A percentile compares a stretch with the other conserved stretches of the same genome.
Conservation (phyloP, 2,888 invertebrate species). For the Vanessa cardui region DNA sequence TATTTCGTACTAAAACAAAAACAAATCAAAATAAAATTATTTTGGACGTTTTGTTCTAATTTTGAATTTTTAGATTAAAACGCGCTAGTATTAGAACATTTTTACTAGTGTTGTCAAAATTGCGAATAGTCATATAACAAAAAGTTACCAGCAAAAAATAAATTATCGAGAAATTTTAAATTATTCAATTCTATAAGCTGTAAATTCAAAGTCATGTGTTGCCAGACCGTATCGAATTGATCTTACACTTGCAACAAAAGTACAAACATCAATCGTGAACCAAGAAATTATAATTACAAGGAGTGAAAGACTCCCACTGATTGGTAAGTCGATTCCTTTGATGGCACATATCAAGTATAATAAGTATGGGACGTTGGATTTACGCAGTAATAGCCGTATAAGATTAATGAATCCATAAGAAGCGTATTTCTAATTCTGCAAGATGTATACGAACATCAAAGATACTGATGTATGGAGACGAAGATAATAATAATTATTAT, state of each 20-base stretch:
- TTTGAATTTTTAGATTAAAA: too few relatives aligned
- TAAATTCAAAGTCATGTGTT: too few relatives aligned
- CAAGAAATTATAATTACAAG: conserved; percentile 24
- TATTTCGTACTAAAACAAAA: too few relatives aligned
- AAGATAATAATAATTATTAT: neutral
- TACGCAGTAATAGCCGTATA: conserved; percentile 40
- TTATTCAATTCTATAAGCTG: too few relatives aligned
- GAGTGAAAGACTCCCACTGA: conserved; percentile 30
- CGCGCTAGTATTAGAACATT: too few relatives aligned
- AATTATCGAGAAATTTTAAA: too few relatives aligned
- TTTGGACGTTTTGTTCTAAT: too few relatives aligned
- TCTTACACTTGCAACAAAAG: conserved; percentile 7
- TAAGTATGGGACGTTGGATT: conserved; percentile 38
- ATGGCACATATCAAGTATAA: conserved; percentile 40
- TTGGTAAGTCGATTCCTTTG: conserved; percentile 39
- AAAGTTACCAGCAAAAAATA: too few relatives aligned
- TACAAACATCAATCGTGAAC: conserved; percentile 19
- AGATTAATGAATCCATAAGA: conserved; percentile 40
- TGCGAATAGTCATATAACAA: too few relatives aligned
- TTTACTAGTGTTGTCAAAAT: too few relatives aligned
- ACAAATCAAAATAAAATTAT: too few relatives aligned
- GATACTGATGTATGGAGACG: neutral
- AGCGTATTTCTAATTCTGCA: conserved; percentile 31
- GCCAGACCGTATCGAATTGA: conserved; percentile 13
- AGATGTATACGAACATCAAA: conserved; percentile 31